phyloP scores from a whole-genome alignment of 2,797 vertebrate genomes.

The Varecia variegata region DNA sequence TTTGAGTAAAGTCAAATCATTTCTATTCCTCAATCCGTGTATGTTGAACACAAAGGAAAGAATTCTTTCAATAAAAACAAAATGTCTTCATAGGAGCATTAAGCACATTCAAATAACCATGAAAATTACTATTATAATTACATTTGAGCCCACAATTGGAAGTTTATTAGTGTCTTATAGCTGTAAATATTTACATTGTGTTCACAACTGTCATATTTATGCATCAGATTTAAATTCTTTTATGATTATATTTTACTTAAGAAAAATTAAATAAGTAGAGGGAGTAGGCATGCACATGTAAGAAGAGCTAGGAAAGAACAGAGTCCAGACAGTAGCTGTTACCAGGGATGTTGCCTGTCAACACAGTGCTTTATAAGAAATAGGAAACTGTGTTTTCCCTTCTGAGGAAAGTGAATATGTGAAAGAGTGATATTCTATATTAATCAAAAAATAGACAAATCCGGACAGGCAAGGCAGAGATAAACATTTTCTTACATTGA shows the following conservation, averaged over 20 bases:
- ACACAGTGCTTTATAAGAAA: background rate
- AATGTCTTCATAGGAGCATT: background rate
- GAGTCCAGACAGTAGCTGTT: background rate
- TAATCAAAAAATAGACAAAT: background rate
- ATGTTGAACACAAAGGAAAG: constrained; percentile 29
- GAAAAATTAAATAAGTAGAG: background rate
- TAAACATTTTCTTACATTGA: background rate
- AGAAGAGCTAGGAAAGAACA: background rate
- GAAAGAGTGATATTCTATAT: background rate
- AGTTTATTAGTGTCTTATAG: background rate
- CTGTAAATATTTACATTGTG: background rate
- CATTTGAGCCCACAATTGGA: background rate
- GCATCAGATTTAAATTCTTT: background rate
- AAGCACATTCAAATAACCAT: background rate
- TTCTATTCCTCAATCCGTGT: constrained; percentile 70
- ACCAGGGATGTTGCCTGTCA: background rate
- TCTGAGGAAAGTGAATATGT: too few relatives aligned
- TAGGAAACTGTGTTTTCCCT: too few relatives aligned
- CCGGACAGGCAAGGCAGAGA: background rate
- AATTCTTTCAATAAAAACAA: constrained; percentile 67
- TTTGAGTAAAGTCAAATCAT: constrained; percentile 71
- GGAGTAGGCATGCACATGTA: background rate
- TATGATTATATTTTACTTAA: background rate
- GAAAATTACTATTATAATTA: background rate
- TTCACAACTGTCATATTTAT: background rate